Evolutionary conservation across 1,140 invertebrate species (phyloP).

Genomic region (Venustaconcha ellipsiformis): DNA sequence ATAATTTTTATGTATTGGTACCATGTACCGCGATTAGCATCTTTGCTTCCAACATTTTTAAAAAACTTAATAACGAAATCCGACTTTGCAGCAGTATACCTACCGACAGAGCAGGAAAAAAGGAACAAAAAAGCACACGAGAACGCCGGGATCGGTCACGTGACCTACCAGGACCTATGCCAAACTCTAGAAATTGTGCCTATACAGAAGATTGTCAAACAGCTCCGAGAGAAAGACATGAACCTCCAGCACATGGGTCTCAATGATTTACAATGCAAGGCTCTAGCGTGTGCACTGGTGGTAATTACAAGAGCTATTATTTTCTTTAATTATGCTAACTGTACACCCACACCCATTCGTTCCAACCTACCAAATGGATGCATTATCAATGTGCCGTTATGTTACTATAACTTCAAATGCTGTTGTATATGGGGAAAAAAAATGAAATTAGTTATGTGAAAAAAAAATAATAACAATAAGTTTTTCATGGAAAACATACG

Average conservation of each 20-base stretch:
- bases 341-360: neutral
- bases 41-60: too few species aligned
- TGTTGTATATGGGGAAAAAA: neutral
- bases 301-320: conserved; percentile 28
- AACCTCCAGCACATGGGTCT: conserved; percentile 50
- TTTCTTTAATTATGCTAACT: neutral
- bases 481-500: neutral
- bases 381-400: neutral
- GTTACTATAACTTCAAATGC: neutral
- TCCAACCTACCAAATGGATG: neutral
- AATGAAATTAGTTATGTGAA: neutral
- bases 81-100: too few species aligned
- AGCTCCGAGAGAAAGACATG: conserved; percentile 39
- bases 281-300: conserved; percentile 49
- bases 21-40: too few species aligned
- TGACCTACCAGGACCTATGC: conserved; percentile 51
- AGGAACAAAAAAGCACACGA: conserved; percentile 17
- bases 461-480: neutral
- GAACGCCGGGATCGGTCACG: conserved; percentile 50
- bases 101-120: conserved; percentile 5
- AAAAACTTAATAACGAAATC: too few species aligned
- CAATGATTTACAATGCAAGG: conserved; percentile 44
- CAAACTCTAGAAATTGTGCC: conserved; percentile 32
- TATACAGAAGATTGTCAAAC: conserved; percentile 34
- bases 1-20: too few species aligned